A percentile compares a stretch with the other conserved stretches of the same genome.
phyloP scores from a whole-genome alignment of 2,113 vertebrate species.

The Oreocharis arfaki region DNA sequence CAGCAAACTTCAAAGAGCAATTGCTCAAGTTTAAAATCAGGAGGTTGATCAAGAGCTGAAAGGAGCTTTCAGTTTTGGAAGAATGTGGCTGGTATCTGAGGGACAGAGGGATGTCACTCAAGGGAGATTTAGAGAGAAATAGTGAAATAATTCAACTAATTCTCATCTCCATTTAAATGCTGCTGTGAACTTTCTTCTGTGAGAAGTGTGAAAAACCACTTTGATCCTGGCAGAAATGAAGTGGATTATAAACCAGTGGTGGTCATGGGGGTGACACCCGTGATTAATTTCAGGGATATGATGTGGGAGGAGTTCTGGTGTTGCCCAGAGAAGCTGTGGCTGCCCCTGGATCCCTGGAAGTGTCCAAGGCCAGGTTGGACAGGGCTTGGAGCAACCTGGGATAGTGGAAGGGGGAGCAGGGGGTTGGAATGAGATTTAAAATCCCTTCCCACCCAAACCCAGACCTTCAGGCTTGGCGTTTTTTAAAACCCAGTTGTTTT shows the following conservation, averaged over 20 bases:
- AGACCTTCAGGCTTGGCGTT: background rate
- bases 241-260: background rate
- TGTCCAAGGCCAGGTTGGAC: too few relatives aligned
- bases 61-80: background rate
- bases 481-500: background rate
- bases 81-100: background rate
- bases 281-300: background rate
- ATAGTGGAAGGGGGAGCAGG: background rate
- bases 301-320: background rate
- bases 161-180: background rate
- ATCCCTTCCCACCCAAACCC: background rate
- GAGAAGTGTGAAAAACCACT: background rate
- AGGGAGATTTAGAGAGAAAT: background rate
- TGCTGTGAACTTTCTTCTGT: background rate
- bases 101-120: background rate
- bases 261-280: too few relatives aligned
- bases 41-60: background rate
- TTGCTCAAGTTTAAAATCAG: background rate
- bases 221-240: background rate
- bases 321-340: background rate
- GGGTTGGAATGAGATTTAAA: background rate
- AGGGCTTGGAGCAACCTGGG: background rate
- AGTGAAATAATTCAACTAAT: background rate
- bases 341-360: background rate
- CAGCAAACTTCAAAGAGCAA: background rate